Evolutionary conservation across 2,888 invertebrate genomes (phyloP), one percentile per base, ranked within the genome.

Genomic region (Chrysolina oricalcia): DNA sequence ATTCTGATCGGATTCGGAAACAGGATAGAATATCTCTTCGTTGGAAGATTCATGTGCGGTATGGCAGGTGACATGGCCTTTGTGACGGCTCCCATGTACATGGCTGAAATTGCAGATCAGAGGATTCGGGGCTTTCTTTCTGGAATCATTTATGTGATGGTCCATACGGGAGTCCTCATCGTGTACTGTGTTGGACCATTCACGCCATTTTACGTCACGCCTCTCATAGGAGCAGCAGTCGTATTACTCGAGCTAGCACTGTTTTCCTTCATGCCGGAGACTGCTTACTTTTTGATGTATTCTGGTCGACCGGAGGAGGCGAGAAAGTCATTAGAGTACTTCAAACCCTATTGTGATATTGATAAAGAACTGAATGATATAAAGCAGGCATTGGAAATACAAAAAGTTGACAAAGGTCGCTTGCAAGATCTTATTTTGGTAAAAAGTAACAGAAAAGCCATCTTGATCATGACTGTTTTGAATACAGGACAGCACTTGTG

Each of bases 51-150:
- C 65, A 67, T 89, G 17, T 85, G 86, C 9, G 89, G 89, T 2
- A 81, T 88, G 71, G 87, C 87, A 15, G 88, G 87, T 21, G 88
- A 88, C 67, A 87, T 87, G 19, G 88, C 87, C 8, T 89, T 88
- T 72, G 88, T 89, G 1, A 85, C 88, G 10, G 88, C 87, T 0
- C 89, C 88, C 1, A 88, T 88, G 88, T 88, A 87, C 79, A 87
- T 88, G 41, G 88, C 87, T 1, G 88, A 89, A 82, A 87, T 88
- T 69, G 87, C 89, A 9, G 87, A 88, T 77, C 87, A 88, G 64
- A 86, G 86, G 68, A 87, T 89, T 48, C 77, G 88, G 19, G 89
- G 89, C 13, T 86, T 88, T 68, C 76, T 89, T n/a, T 86, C 87
- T 0, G 86, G 87, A 9, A 84, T 87, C 27, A 87, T 88, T 62